phyloP scores from a whole-genome alignment of 2,888 invertebrate species.

The Slavum lentiscoides region DNA sequence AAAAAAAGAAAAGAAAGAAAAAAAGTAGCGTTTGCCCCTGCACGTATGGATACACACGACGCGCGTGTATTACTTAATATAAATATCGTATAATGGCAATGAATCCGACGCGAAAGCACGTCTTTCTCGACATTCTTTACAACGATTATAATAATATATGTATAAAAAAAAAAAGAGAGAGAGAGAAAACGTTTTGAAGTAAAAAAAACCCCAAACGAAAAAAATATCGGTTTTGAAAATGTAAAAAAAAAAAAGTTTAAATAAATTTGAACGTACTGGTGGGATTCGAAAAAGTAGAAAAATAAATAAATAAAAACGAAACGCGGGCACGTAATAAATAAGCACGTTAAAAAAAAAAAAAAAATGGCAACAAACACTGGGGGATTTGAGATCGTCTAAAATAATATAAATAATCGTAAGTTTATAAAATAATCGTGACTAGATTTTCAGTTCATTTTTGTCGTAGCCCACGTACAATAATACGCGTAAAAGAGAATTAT shows the following conservation, averaged over 20 bases:
- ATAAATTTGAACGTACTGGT: too few relatives aligned
- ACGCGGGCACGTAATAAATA: neutral
- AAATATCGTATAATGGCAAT: too few relatives aligned
- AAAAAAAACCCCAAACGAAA: constrained; percentile 3
- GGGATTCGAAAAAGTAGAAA: too few relatives aligned
- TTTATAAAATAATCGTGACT: constrained; percentile 45
- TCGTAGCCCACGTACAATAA: neutral
- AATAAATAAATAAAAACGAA: too few relatives aligned
- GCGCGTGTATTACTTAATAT: neutral
- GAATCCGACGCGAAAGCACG: too few relatives aligned
- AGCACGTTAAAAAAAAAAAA: constrained; percentile 8
- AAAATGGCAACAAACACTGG: constrained; percentile 38
- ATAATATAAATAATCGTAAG: constrained; percentile 16
- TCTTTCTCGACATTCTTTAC: too few relatives aligned
- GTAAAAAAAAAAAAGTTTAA: too few relatives aligned
- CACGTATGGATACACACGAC: neutral
- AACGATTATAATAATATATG: too few relatives aligned
- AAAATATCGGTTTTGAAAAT: too few relatives aligned
- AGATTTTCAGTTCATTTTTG: constrained; percentile 51
- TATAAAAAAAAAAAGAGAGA: constrained; percentile 3
- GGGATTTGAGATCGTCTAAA: constrained; percentile 50
- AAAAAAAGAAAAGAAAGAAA: neutral
- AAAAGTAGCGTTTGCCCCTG: constrained; percentile 47
- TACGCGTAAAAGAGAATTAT: too few relatives aligned
- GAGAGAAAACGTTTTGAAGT: neutral